These are phyloP conservation scores for Ammodytes marinus DNA, from an alignment of 2,113 vertebrate genomes.

Conservation along the genomic window DNA sequence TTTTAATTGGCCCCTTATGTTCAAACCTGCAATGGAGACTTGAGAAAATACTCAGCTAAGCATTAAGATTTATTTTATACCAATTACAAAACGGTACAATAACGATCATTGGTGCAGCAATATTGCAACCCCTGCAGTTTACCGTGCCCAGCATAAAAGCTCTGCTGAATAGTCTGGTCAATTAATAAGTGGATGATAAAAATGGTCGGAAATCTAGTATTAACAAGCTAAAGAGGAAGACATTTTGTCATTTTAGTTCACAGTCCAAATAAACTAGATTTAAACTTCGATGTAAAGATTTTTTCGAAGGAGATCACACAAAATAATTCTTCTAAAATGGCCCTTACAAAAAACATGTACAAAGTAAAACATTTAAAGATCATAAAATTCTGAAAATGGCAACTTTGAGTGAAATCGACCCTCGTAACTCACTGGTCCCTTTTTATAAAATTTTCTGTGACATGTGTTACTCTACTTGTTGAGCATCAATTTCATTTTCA, in stretches of 20 bases:
- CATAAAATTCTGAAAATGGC: not conserved
- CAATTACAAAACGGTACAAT: not conserved
- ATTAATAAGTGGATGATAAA: not conserved
- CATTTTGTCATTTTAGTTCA: not conserved
- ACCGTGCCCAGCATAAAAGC: not conserved
- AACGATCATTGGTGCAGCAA: not conserved
- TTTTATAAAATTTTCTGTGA: not conserved
- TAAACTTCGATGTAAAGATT: not conserved
- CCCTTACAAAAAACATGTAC: not conserved
- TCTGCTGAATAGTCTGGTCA: not conserved
- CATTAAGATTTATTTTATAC: not conserved
- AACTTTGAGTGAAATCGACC: not conserved
- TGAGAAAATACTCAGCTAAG: not conserved
- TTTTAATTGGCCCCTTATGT: conserved; percentile 3
- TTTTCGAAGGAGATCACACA: not conserved
- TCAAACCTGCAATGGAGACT: not conserved
- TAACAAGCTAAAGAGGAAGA: not conserved
- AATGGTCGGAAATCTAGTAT: not conserved
- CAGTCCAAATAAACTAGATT: not conserved
- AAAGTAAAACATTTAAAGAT: not conserved
- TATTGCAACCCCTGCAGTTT: not conserved
- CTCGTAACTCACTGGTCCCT: conserved; percentile 1
- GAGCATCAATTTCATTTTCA: not conserved
- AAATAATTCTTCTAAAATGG: not conserved
- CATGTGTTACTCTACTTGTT: not conserved